phyloP scores from a whole-genome alignment of 2,113 vertebrate species.

The Peromyscus californicus region DNA sequence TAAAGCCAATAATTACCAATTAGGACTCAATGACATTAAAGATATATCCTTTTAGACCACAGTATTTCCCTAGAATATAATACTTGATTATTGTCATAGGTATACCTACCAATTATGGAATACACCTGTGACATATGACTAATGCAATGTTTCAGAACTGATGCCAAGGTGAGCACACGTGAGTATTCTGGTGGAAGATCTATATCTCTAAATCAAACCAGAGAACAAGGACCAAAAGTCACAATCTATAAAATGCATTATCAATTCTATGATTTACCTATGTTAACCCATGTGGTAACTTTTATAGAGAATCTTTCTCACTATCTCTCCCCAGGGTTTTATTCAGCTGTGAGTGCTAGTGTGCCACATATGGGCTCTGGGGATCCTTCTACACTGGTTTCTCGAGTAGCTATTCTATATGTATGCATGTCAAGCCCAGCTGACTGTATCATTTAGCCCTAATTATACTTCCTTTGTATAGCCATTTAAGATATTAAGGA shows the following conservation, averaged over 20 bases:
- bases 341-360: no score
- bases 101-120: not conserved
- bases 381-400: not conserved
- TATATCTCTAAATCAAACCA: not conserved
- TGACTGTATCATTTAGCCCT: not conserved
- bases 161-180: not conserved
- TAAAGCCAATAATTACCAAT: no score
- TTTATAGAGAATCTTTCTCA: not conserved
- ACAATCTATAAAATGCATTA: not conserved
- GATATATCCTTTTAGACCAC: not conserved
- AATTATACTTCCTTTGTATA: not conserved
- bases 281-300: not conserved
- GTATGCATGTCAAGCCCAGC: accelerated
- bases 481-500: not conserved
- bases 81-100: not conserved
- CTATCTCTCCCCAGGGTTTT: not conserved
- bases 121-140: not conserved
- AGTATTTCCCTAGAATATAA: not conserved
- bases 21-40: not conserved
- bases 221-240: not conserved
- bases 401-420: not conserved
- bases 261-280: not conserved
- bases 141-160: not conserved
- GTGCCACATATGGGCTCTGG: not conserved
- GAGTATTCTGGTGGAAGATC: not conserved